Conservation (phyloP, 2,113 vertebrate species). For the Clarias macrocephalus region DNA sequence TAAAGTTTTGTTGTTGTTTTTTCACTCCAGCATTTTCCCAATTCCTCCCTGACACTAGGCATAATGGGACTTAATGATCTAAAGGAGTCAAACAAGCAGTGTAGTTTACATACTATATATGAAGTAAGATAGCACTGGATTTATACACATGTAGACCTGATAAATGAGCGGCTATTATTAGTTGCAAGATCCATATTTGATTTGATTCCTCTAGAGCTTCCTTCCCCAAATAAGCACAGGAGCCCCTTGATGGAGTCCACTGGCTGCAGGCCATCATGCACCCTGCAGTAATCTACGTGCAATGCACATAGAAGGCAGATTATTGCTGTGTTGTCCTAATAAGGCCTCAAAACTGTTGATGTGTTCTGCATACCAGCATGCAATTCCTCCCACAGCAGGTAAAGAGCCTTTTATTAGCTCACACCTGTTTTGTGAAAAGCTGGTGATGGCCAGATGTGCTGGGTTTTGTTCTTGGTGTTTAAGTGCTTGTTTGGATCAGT, state of each 20-base stretch:
- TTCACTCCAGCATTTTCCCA: no score
- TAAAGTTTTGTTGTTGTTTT: not conserved
- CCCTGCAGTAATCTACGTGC: not conserved
- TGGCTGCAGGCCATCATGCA: constrained; percentile 14
- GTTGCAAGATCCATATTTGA: not conserved
- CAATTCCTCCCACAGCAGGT: constrained; percentile 46
- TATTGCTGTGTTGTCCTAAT: constrained; percentile 57
- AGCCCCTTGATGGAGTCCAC: not conserved
- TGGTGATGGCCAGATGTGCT: constrained; percentile 60
- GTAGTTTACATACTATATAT: not conserved
- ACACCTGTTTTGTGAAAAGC: constrained; percentile 70
- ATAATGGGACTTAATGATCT: not conserved
- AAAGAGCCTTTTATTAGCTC: constrained; percentile 51
- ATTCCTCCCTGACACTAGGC: not conserved
- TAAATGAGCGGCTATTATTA: not conserved
- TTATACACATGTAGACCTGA: not conserved
- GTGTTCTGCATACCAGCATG: constrained; percentile 47
- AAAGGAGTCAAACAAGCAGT: not conserved
- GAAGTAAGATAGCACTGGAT: not conserved
- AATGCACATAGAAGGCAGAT: constrained; percentile 31
- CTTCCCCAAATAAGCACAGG: constrained; percentile 29
- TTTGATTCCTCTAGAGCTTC: constrained; percentile 2
- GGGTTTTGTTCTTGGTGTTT: constrained; percentile 64
- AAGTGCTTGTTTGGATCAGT: constrained; percentile 73
- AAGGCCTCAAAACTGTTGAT: constrained; percentile 61